These are phyloP conservation scores for Tachina grossa DNA, from an alignment of 2,888 invertebrate species.

Conservation along the genomic window DNA sequence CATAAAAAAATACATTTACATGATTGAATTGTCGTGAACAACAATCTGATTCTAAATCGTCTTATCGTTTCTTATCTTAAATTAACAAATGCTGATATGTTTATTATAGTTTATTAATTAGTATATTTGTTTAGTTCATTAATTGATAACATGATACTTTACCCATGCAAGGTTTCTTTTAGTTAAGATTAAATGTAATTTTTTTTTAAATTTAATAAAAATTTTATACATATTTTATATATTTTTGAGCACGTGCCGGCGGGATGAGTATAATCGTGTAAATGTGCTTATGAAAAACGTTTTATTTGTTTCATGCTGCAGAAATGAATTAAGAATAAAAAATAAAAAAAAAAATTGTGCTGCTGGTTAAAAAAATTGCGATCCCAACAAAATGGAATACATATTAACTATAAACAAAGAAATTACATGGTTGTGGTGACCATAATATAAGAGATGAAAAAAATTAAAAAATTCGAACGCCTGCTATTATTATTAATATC, in stretches of 20 bases:
- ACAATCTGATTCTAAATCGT: background rate
- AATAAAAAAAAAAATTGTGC: background rate
- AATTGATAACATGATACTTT: background rate
- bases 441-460: too few species aligned
- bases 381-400: too few species aligned
- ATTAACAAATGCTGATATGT: slow-evolving; percentile 7
- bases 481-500: too few species aligned
- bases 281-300: background rate
- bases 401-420: too few species aligned
- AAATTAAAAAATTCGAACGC: too few species aligned
- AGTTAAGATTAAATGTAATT: background rate
- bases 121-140: background rate
- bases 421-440: too few species aligned
- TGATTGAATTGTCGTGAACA: slow-evolving; percentile 9
- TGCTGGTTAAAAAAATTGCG: too few species aligned
- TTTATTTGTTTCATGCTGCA: background rate
- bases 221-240: too few species aligned
- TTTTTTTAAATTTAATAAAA: background rate
- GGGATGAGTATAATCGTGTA: too few species aligned
- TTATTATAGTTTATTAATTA: slow-evolving; percentile 1
- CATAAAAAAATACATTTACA: background rate
- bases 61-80: slow-evolving; percentile 6
- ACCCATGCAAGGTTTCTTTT: background rate
- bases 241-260: background rate
- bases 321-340: too few species aligned